Base-by-base conservation (phyloP, 2,888 invertebrate genomes). In the Mythimna loreyi region DNA sequence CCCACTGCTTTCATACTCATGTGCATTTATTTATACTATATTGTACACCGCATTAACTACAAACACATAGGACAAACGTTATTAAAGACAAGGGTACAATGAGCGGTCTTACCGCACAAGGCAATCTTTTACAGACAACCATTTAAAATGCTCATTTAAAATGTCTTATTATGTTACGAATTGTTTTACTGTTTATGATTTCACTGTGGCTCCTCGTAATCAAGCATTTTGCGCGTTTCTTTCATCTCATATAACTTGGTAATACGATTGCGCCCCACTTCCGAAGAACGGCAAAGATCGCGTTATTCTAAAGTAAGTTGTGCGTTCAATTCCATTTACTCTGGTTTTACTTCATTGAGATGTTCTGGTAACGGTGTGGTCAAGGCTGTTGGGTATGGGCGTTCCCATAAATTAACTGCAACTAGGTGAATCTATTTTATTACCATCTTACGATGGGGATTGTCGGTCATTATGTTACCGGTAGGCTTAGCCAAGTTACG, bases 171-270 rank as follows among this genome's bases (percentile, higher is more conserved):
- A 5, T 19, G 40, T 40, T 40, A 16, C 40, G 19, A 40, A 40
- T 19, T 66, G 11, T 28, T 19, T 13, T 1, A 58, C 69, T 69
- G 43, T 6, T 23, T 28, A 1, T 16, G 11, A 1, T 16, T 45
- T 36, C 6, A 53, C 69, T 53, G 33, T 59, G 36, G 4, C 21
- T 6, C 5, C 21, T 50, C 25, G 56, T 55, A 55, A 71, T 33
- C 70, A 63, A 28, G 45, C 68, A 62, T 68, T 83, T 59, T 62
- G 40, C 60, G 83, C 63, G 78, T 30, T 72, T 81, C 87, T 87
- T 86, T 87, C 78, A 60, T 77, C 85, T 88, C 85, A 89, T 89
- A 83, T 88, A 81, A 89, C 87, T 89, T 89, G 87, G 70, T 86
- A 89, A 91, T 88, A 80, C 61, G 64, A 79, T 74, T 81, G 45